Evolutionary conservation across 2,113 vertebrate species (phyloP).

Genomic region (Cathartes aura): DNA sequence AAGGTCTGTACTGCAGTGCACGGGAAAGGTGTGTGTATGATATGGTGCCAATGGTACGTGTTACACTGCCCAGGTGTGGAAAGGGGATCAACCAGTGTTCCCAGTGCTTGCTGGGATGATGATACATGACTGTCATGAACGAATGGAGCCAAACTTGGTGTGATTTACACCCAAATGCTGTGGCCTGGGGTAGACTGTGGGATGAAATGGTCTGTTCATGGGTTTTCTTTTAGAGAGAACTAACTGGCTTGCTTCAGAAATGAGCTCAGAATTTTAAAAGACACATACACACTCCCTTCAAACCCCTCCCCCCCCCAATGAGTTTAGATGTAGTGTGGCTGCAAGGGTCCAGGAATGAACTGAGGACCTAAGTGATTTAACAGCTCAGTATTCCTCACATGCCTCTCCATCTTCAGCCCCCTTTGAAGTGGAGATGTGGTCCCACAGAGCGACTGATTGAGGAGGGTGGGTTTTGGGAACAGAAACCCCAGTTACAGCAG

Average conservation of each 20-base stretch:
- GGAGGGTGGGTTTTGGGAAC: neutral
- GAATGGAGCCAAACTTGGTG: neutral
- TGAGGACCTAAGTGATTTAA: neutral
- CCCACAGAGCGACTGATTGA: neutral
- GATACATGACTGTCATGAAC: neutral
- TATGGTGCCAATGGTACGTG: rapidly evolving
- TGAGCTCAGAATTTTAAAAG: neutral
- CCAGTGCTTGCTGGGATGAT: neutral
- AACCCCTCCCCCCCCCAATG: too few relatives aligned
- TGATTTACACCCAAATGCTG: neutral
- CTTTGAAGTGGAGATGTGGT: neutral
- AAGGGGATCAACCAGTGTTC: neutral
- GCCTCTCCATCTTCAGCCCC: neutral
- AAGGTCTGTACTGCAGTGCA: neutral
- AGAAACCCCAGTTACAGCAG: neutral
- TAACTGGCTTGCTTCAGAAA: neutral
- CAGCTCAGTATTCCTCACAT: neutral
- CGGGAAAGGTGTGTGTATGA: neutral
- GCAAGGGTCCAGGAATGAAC: neutral
- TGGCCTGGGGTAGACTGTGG: neutral
- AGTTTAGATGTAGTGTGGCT: neutral
- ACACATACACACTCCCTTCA: rapidly evolving
- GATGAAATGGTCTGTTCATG: neutral
- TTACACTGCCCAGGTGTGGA: neutral
- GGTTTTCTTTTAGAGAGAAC: neutral